A percentile compares a stretch with the other conserved stretches of the same genome.
phyloP scores from a whole-genome alignment of 1,140 invertebrate species.

The Bombus cullumanus region DNA sequence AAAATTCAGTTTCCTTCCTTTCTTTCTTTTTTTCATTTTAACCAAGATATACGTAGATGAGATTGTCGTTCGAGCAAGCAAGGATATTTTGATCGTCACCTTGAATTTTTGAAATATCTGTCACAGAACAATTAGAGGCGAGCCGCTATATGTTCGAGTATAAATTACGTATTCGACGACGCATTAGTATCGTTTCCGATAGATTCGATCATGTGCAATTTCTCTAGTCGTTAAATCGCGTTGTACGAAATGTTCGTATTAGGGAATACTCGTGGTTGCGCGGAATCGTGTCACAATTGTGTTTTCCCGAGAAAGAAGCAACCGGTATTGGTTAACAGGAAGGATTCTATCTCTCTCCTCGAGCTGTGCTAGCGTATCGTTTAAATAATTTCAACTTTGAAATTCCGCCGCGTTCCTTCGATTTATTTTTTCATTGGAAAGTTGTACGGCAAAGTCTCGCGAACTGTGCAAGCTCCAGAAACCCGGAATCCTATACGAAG shows the following conservation, averaged over 20 bases:
- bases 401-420: conserved; percentile 4
- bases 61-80: too few species aligned
- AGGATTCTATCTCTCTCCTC: background rate
- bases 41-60: too few species aligned
- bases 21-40: too few species aligned
- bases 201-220: background rate
- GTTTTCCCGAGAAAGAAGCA: conserved; percentile 5
- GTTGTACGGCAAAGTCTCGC: background rate
- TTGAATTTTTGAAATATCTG: too few species aligned
- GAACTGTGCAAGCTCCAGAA: conserved; percentile 10
- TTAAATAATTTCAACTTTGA: background rate
- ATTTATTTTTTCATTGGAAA: conserved; percentile 10
- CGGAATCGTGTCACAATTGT: background rate
- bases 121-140: too few species aligned
- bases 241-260: background rate
- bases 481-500: conserved; percentile 10
- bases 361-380: background rate
- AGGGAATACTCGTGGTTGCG: background rate
- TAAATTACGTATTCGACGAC: background rate
- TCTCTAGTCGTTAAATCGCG: background rate
- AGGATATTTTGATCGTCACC: too few species aligned
- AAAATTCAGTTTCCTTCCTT: background rate
- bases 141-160: too few species aligned
- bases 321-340: background rate
- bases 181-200: background rate